Evolutionary conservation across 2,888 invertebrate species (phyloP).

Genomic region (Erebia aethiops): DNA sequence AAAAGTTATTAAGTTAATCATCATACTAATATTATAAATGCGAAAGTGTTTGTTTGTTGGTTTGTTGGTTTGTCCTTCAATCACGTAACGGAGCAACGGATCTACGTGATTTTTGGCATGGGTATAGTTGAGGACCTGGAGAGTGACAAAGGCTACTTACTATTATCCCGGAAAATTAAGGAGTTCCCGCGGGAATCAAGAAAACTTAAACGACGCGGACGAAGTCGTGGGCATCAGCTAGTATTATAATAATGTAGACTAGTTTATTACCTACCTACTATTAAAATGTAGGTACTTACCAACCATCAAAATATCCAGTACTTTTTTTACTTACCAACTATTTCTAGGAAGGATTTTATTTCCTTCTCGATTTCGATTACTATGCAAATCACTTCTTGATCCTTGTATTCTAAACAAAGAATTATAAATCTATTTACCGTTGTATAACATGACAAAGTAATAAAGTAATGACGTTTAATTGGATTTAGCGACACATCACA

Average conservation of each 20-base stretch:
- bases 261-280: background rate
- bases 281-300: background rate
- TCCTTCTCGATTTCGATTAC: conserved; percentile 5
- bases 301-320: background rate
- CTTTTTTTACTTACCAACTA: background rate
- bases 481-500: conserved; percentile 23
- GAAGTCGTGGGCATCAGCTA: too few relatives aligned
- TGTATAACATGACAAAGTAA: conserved; percentile 5
- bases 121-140: too few relatives aligned
- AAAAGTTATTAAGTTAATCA: too few relatives aligned
- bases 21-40: too few relatives aligned
- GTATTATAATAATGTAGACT: background rate
- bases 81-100: too few relatives aligned
- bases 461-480: conserved; percentile 18
- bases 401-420: conserved; percentile 7
- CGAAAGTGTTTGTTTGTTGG: too few relatives aligned
- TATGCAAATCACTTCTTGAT: conserved; percentile 9
- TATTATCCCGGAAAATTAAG: too few relatives aligned
- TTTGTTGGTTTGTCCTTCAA: too few relatives aligned
- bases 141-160: too few relatives aligned
- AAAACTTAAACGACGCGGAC: too few relatives aligned
- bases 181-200: too few relatives aligned
- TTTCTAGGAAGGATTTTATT: conserved; percentile 1
- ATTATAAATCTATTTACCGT: conserved; percentile 11
- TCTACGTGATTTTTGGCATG: too few relatives aligned